phyloP scores from a whole-genome alignment of 2,888 invertebrate species.

The Nymphalis polychloros region DNA sequence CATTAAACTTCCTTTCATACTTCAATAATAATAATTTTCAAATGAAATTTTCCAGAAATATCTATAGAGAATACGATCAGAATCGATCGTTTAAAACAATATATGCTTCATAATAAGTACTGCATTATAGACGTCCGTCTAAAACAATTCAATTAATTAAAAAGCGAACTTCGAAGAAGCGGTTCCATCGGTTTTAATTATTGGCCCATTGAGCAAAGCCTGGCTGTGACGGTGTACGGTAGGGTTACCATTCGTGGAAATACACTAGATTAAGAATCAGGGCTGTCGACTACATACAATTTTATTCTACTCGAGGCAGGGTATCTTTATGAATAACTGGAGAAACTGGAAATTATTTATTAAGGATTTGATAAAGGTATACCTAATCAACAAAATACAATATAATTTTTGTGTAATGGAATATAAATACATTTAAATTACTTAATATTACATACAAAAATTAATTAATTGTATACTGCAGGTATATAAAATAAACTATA shows the following conservation, averaged over 20 bases:
- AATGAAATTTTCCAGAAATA: background rate
- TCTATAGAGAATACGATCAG: background rate
- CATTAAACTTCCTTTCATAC: too few relatives aligned
- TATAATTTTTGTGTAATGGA: too few relatives aligned
- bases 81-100: slow-evolving; percentile 18
- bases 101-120: slow-evolving; percentile 25
- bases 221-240: slow-evolving; percentile 60
- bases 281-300: background rate
- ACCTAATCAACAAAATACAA: too few relatives aligned
- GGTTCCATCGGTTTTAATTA: slow-evolving; percentile 67
- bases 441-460: too few relatives aligned
- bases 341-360: too few relatives aligned
- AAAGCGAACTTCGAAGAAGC: slow-evolving; percentile 64
- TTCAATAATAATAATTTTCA: background rate
- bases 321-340: too few relatives aligned
- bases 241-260: slow-evolving; percentile 62
- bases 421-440: too few relatives aligned
- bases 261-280: slow-evolving; percentile 58
- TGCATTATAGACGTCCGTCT: slow-evolving; percentile 43
- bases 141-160: slow-evolving; percentile 72
- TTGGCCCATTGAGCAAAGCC: slow-evolving; percentile 67
- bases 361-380: too few relatives aligned
- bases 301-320: background rate
- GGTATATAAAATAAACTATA: too few relatives aligned
- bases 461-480: too few relatives aligned